A percentile compares a stretch with the other conserved stretches of the same genome.
Evolutionary conservation across 2,113 vertebrate species (phyloP).

Genomic region (Craseonycteris thonglongyai): DNA sequence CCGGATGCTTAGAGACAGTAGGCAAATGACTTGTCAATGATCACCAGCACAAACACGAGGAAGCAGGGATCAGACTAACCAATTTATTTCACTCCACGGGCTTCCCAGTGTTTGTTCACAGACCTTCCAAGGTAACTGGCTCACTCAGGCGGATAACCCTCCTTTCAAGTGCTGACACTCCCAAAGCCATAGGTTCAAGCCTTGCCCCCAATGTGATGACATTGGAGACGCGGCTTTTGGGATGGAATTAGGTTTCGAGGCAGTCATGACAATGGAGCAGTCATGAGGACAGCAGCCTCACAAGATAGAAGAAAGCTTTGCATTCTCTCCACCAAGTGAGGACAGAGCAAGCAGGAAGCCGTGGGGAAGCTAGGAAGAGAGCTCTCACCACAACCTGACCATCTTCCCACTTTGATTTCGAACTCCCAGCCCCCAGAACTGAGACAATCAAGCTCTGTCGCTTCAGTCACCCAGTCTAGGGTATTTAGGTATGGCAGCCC

Average conservation of each 20-base stretch:
- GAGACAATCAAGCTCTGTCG: background rate
- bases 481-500: background rate
- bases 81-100: background rate
- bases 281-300: background rate
- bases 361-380: background rate
- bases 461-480: background rate
- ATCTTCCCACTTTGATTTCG: background rate
- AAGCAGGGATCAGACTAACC: background rate
- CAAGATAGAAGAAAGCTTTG: background rate
- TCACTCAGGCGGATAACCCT: background rate
- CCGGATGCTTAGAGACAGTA: background rate
- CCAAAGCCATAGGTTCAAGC: background rate
- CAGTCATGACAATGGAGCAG: background rate
- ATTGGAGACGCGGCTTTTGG: background rate
- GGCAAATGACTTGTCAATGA: background rate
- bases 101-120: background rate
- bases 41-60: background rate
- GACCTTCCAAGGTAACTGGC: background rate
- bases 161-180: background rate
- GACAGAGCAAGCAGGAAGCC: background rate
- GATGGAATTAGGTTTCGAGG: background rate
- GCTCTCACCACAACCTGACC: too few relatives aligned
- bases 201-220: background rate
- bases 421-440: background rate
- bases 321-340: background rate